Percentiles rank a stretch among this genome's conserved stretches.
Conservation (phyloP, 2,888 invertebrate genomes). For the Archips crataeganus region DNA sequence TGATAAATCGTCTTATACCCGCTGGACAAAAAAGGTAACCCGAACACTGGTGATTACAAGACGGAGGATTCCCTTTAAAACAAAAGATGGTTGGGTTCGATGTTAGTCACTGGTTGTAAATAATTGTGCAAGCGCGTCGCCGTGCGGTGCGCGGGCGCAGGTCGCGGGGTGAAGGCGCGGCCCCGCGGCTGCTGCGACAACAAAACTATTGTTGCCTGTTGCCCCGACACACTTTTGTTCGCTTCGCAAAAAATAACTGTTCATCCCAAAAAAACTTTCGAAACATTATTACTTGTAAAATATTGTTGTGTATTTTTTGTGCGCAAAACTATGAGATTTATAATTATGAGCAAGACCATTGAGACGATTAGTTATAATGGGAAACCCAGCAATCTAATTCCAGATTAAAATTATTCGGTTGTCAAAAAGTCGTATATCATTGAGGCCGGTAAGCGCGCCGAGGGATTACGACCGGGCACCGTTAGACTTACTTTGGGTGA, state of each 20-base stretch:
- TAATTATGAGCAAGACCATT: constrained; percentile 17
- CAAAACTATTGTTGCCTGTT: constrained; percentile 36
- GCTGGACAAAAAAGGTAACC: constrained; percentile 32
- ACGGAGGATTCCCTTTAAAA: constrained; percentile 16
- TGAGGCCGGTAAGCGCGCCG: neutral
- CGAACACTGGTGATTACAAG: constrained; percentile 28
- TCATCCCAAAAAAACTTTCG: constrained; percentile 28
- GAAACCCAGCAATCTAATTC: constrained; percentile 38
- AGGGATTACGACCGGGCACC: constrained; percentile 32
- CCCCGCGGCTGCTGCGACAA: constrained; percentile 18
- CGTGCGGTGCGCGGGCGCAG: constrained; percentile 17
- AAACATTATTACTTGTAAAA: constrained; percentile 25
- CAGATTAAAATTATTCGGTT: constrained; percentile 39
- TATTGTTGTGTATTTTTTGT: neutral
- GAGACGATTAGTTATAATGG: constrained; percentile 23
- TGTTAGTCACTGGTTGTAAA: constrained; percentile 31
- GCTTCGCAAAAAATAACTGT: constrained; percentile 41
- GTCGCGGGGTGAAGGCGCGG: constrained; percentile 42
- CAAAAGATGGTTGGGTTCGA: constrained; percentile 21
- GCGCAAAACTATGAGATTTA: constrained; percentile 11
- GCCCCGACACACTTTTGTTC: constrained; percentile 42
- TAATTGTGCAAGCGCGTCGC: constrained; percentile 28
- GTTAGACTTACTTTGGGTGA: constrained; percentile 26
- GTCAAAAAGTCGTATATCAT: constrained; percentile 39
- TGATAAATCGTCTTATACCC: constrained; percentile 33